Percentiles rank a stretch among this genome's conserved stretches.
These are phyloP conservation scores for Sinocyclocheilus rhinocerous DNA, from an alignment of 2,113 vertebrate genomes.

Conservation along the genomic window DNA sequence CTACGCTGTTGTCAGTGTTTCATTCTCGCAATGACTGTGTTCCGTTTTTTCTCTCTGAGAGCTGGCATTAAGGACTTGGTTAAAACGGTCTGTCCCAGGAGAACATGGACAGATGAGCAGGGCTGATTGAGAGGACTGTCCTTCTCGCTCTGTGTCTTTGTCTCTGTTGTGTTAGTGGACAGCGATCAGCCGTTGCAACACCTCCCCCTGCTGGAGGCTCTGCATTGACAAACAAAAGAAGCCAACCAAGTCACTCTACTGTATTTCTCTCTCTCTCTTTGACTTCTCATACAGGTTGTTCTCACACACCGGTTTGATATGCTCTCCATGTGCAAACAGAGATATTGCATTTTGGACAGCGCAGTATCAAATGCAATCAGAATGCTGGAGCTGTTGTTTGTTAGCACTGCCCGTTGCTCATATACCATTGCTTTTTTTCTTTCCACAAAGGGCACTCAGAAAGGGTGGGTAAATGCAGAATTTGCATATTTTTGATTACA, in stretches of 20 bases:
- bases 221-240: slow-evolving; percentile 37
- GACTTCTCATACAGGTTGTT: neutral
- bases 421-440: slow-evolving; percentile 20
- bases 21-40: neutral
- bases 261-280: neutral
- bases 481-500: slow-evolving; percentile 12
- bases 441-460: neutral
- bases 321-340: slow-evolving; percentile 14
- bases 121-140: neutral
- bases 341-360: slow-evolving; percentile 6
- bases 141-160: neutral
- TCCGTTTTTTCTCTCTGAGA: too few species aligned
- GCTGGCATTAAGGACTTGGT: neutral
- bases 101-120: neutral
- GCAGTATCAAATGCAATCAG: slow-evolving; percentile 18
- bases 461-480: neutral
- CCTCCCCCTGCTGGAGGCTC: slow-evolving; percentile 85
- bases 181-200: slow-evolving; percentile 76
- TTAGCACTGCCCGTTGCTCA: neutral
- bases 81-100: neutral
- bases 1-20: neutral
- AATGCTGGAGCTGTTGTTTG: slow-evolving; percentile 18
- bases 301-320: neutral
- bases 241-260: neutral
- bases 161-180: slow-evolving; percentile 45